Conservation (phyloP, 2,113 vertebrate genomes). For the Montifringilla adamsi region DNA sequence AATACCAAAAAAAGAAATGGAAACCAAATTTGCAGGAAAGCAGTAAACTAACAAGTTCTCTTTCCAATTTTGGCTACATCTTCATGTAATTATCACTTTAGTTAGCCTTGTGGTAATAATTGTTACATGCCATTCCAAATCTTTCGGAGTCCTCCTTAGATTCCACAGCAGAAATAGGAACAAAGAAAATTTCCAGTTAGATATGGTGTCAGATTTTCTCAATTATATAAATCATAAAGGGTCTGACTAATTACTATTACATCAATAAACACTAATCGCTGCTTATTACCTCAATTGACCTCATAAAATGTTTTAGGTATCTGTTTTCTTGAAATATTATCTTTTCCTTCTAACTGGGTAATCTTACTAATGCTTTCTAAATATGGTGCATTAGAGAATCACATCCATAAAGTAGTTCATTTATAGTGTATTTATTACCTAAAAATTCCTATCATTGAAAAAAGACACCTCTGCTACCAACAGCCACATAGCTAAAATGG, state of each 20-base stretch:
- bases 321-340: neutral
- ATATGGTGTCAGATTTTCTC: neutral
- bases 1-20: neutral
- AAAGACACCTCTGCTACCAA: neutral
- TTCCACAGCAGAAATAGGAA: neutral
- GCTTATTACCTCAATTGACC: neutral
- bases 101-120: neutral
- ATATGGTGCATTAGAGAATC: neutral
- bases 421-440: neutral
- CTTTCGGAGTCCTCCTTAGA: neutral
- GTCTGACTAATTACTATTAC: neutral
- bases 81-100: neutral
- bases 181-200: neutral
- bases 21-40: neutral
- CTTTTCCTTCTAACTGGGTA: neutral
- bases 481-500: neutral
- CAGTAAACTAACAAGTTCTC: neutral
- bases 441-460: neutral
- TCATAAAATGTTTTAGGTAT: neutral
- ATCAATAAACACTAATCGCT: neutral
- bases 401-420: neutral
- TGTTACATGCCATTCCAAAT: neutral
- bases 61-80: neutral
- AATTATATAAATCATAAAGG: neutral
- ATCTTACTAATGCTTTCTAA: neutral